Evolutionary conservation across 2,888 invertebrate genomes (phyloP).

Genomic region (Eulithis testata): DNA sequence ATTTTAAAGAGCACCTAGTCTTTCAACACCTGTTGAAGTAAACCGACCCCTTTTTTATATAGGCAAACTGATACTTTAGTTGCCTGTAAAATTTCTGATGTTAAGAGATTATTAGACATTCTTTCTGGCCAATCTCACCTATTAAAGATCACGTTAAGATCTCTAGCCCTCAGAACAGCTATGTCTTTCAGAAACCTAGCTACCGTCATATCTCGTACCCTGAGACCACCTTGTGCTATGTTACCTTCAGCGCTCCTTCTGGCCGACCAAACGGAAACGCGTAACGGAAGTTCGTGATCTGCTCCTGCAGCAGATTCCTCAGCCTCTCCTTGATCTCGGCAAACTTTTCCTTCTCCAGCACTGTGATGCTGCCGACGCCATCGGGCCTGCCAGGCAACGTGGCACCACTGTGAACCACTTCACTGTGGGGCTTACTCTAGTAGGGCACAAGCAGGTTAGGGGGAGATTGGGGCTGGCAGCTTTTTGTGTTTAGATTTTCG

Average conservation of each 20-base stretch:
- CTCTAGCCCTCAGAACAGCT: too few species aligned
- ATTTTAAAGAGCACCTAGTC: too few species aligned
- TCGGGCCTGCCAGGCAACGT: slow-evolving; percentile 93
- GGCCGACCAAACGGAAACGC: slow-evolving; percentile 99
- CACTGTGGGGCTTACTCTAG: slow-evolving; percentile 80
- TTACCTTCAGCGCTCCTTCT: slow-evolving; percentile 96
- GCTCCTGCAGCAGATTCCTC: slow-evolving; percentile 96
- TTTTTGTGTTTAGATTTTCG: background rate
- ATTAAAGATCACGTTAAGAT: too few species aligned
- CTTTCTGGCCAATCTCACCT: too few species aligned
- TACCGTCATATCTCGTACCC: too few species aligned
- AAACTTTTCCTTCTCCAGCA: slow-evolving; percentile 99
- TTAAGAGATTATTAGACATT: too few species aligned
- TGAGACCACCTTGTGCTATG: background rate
- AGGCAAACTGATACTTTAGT: too few species aligned
- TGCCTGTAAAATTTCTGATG: too few species aligned
- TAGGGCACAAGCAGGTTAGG: slow-evolving; percentile 79
- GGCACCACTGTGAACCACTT: slow-evolving; percentile 82
- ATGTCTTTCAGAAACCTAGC: too few species aligned
- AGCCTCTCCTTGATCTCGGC: slow-evolving; percentile 98
- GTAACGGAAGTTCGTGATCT: slow-evolving; percentile 99
- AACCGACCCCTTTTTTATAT: too few species aligned
- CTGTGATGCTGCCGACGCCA: slow-evolving; percentile 99
- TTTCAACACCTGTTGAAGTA: too few species aligned
- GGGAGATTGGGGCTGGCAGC: slow-evolving; percentile 62